Percentiles rank a stretch among this genome's conserved stretches.
These are phyloP conservation scores for Unio delphinus DNA, from an alignment of 2,888 invertebrate genomes.

Conservation along the genomic window DNA sequence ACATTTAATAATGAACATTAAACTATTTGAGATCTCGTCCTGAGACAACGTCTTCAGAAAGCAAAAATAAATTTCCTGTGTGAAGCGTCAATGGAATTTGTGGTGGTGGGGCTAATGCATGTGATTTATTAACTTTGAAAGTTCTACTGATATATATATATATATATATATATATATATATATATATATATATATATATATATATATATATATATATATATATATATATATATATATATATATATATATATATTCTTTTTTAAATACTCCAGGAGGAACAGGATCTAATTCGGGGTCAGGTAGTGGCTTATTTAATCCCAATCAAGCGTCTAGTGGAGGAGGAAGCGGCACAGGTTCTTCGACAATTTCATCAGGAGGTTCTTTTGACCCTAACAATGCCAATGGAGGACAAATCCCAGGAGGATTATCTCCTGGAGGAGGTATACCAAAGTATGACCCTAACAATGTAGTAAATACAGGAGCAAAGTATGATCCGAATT, in stretches of 20 bases:
- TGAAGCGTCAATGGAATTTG: no score
- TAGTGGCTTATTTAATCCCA: slow-evolving; percentile 4
- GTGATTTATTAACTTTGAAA: no score
- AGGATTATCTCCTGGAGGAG: neutral
- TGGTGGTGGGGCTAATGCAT: no score
- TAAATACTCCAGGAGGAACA: neutral
- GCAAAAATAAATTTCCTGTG: no score
- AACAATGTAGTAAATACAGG: slow-evolving; percentile 40
- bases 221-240: no score
- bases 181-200: no score
- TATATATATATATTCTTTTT: neutral
- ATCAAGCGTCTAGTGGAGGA: slow-evolving; percentile 1
- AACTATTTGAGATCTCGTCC: no score
- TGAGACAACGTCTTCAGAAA: no score
- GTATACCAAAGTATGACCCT: slow-evolving; percentile 30
- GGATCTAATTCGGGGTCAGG: neutral
- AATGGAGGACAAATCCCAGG: neutral
- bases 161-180: no score
- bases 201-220: no score
- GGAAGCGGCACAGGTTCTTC: slow-evolving; percentile 7
- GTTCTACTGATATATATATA: no score
- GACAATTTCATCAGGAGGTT: neutral
- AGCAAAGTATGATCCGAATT: slow-evolving; percentile 42
- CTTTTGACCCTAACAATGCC: neutral
- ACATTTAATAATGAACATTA: no score